Evolutionary conservation across 2,888 invertebrate species (phyloP), one percentile per base, ranked within the genome.

Genomic region (Leptinotarsa haldemani): DNA sequence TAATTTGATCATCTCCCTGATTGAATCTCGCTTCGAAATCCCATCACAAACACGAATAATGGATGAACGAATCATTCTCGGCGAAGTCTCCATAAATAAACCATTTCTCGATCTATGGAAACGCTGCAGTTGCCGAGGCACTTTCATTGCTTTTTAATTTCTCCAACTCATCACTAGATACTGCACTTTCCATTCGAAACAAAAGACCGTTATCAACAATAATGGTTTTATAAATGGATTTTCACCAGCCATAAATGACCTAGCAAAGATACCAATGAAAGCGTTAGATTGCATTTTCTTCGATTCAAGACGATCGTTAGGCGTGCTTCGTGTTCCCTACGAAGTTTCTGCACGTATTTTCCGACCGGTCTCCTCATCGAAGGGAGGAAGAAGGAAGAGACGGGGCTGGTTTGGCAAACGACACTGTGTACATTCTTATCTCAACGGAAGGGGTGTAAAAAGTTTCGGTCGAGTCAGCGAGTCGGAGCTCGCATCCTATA

Each of bases 391-490:
- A 30, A 53, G 52, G 47, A 58, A 61, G 64, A n/a, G 64, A 70
- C 40, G 53, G 52, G 70, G 46, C 20, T 58, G 68, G 65, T 74
- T 68, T 69, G 66, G 73, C 71, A 74, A 78, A 78, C 74, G 76
- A 74, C 70, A 73, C 67, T 69, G 70, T 77, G 72, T 78, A 79
- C 68, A 73, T 75, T 76, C 77, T 77, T 77, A 78, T 79, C 77
- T 71, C 65, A 69, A 70, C 71, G 72, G 71, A 73, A 74, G 71
- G 69, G 73, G 71, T 77, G 74, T 75, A 76, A 78, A 75, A 78
- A 77, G 77, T 70, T 78, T 78, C 69, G 46, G 76, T 73, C 56
- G 75, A 78, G 77, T 80, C 80, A 80, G 80, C 80, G 70, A 68
- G 76, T 68, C 75, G 74, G 65, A 66, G 53, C 64, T 70, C 64